Conservation (phyloP, 2,797 vertebrate genomes). For the Xyrichtys novacula region DNA sequence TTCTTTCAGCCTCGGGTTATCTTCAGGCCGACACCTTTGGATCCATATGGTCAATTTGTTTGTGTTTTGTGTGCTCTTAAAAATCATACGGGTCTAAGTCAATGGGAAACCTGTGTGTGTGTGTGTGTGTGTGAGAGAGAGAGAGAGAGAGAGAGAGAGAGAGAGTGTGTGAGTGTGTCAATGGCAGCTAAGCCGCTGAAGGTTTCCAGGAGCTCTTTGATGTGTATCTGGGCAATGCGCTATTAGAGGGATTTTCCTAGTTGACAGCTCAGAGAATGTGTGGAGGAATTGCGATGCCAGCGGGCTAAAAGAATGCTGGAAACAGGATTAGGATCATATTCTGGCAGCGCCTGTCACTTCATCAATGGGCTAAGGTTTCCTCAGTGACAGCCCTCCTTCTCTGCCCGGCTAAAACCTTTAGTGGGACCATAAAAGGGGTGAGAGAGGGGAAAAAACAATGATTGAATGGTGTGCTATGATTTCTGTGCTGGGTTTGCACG, state of each 20-base stretch:
- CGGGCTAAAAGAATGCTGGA: conserved; percentile 92
- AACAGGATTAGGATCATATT: conserved; percentile 99
- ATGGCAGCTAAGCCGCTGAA: conserved; percentile 88
- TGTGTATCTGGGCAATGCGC: conserved; percentile 91
- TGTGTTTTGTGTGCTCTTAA: conserved; percentile 40
- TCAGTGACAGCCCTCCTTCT: conserved; percentile 91
- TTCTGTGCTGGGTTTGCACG: conserved; percentile 81
- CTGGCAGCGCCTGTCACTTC: conserved; percentile 92
- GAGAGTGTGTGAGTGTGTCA: conserved; percentile 68
- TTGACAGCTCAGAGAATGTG: conserved; percentile 91
- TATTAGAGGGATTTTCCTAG: conserved; percentile 93
- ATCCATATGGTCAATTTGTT: conserved; percentile 67
- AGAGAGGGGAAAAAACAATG: conserved; percentile 79
- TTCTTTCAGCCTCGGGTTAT: conserved; percentile 16
- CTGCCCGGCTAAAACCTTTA: conserved; percentile 87
- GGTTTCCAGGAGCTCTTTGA: conserved; percentile 93
- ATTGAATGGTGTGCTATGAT: conserved; percentile 87
- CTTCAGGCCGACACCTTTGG: conserved; percentile 10
- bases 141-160: conserved; percentile 21
- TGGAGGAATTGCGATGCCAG: conserved; percentile 88
- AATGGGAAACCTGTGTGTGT: conserved; percentile 55
- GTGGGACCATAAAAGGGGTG: conserved; percentile 81
- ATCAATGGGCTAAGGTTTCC: conserved; percentile 95
- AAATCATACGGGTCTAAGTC: conserved; percentile 53
- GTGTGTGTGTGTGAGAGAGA: conserved; percentile 22